Evolutionary conservation across 2,888 invertebrate genomes (phyloP).

Genomic region (Agrochola circellaris): DNA sequence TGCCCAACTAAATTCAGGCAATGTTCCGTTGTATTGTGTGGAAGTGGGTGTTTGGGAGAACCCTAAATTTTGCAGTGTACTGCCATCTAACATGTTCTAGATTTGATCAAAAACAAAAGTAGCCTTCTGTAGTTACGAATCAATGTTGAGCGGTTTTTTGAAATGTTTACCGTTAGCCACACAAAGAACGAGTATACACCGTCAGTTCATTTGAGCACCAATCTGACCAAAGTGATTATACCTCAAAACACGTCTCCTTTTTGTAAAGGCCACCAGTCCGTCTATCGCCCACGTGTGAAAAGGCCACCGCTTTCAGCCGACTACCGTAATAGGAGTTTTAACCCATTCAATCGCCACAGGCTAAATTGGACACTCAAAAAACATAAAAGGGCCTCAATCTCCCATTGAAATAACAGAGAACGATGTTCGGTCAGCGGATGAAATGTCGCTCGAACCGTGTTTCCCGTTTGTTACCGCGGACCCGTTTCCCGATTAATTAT

Average conservation of each 20-base stretch:
- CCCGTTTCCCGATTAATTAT: slow-evolving; percentile 77
- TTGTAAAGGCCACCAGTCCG: slow-evolving; percentile 10
- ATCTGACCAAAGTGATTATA: slow-evolving; percentile 29
- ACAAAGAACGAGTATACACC: neutral
- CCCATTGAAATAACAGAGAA: slow-evolving; percentile 70
- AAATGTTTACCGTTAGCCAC: neutral
- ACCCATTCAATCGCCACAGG: slow-evolving; percentile 59
- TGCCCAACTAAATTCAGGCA: slow-evolving; percentile 21
- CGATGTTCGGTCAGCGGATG: slow-evolving; percentile 68
- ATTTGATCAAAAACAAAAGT: neutral
- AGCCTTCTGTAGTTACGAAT: neutral
- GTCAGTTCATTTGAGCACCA: slow-evolving; percentile 8
- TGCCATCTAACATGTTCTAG: neutral
- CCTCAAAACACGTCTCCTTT: slow-evolving; percentile 21
- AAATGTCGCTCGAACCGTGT: slow-evolving; percentile 65
- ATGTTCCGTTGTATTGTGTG: neutral
- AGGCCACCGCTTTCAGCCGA: slow-evolving; percentile 47
- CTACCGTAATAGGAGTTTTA: slow-evolving; percentile 53
- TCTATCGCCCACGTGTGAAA: slow-evolving; percentile 41
- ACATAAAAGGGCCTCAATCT: slow-evolving; percentile 68
- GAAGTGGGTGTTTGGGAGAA: neutral
- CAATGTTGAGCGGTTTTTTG: neutral
- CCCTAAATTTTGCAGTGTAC: neutral
- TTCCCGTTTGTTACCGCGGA: slow-evolving; percentile 69
- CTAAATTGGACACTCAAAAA: slow-evolving; percentile 69